Evolutionary conservation across 1,140 invertebrate species (phyloP).

Genomic region (Bombus picipes): DNA sequence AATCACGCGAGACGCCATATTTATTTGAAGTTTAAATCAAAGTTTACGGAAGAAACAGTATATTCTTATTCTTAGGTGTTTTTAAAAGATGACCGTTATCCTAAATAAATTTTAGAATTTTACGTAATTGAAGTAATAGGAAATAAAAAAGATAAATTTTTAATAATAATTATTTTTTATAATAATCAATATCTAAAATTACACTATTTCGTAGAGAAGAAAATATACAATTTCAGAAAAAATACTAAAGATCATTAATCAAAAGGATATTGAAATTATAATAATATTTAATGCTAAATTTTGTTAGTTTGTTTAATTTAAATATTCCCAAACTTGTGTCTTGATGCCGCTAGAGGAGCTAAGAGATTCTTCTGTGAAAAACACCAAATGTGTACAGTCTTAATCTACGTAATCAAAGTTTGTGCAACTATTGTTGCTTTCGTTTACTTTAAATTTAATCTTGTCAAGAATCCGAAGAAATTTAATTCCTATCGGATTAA

Average conservation of each 20-base stretch:
- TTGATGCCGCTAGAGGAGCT: background rate
- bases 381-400: background rate
- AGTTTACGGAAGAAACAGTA: background rate
- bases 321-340: background rate
- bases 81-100: too few relatives aligned
- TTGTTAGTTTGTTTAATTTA: background rate
- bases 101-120: too few relatives aligned
- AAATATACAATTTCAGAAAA: background rate
- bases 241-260: background rate
- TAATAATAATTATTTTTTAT: background rate
- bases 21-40: background rate
- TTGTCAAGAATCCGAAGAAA: background rate
- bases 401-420: background rate
- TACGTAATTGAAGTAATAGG: too few relatives aligned
- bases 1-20: background rate
- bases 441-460: conserved; percentile 14
- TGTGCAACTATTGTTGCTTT: conserved; percentile 5
- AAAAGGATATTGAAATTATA: background rate
- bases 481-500: background rate
- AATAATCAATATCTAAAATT: background rate
- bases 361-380: background rate
- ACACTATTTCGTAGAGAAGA: background rate
- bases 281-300: background rate
- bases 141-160: background rate
- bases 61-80: too few relatives aligned